Conservation (phyloP, 1,140 invertebrate genomes). For the Palaemon carinicauda region DNA sequence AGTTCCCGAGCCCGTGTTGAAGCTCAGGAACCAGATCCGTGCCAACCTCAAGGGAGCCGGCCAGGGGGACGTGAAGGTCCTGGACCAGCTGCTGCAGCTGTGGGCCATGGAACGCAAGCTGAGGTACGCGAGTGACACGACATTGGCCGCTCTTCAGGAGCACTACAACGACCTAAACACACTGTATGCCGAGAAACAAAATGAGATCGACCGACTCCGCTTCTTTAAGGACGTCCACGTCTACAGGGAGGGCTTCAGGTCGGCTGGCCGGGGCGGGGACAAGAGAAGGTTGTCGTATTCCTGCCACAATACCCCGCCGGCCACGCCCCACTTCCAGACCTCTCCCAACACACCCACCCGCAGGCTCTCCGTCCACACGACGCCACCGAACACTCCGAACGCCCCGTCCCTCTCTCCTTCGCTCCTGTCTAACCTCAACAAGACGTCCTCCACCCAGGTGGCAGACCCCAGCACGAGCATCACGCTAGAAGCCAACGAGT, state of each 20-base stretch:
- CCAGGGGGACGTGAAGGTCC: not conserved
- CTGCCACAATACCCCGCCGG: not conserved
- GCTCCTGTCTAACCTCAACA: not conserved
- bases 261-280: too few relatives aligned
- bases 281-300: not conserved
- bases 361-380: not conserved
- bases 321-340: not conserved
- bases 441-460: not conserved
- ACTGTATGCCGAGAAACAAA: slow-evolving; percentile 35
- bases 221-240: not conserved
- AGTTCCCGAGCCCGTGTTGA: not conserved
- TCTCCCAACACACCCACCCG: not conserved
- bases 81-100: not conserved
- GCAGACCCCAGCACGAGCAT: not conserved
- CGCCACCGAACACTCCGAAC: not conserved
- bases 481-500: not conserved
- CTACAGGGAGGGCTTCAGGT: not conserved
- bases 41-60: not conserved
- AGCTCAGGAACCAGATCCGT: not conserved
- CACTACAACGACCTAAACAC: slow-evolving; percentile 30
- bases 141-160: slow-evolving; percentile 26
- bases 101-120: slow-evolving; percentile 5
- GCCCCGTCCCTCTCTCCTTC: not conserved
- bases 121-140: slow-evolving; percentile 26
- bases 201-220: slow-evolving; percentile 29